A percentile compares a stretch with the other conserved stretches of the same genome.
Conservation (phyloP, 2,888 invertebrate species). For the Octonoba sinensis region DNA sequence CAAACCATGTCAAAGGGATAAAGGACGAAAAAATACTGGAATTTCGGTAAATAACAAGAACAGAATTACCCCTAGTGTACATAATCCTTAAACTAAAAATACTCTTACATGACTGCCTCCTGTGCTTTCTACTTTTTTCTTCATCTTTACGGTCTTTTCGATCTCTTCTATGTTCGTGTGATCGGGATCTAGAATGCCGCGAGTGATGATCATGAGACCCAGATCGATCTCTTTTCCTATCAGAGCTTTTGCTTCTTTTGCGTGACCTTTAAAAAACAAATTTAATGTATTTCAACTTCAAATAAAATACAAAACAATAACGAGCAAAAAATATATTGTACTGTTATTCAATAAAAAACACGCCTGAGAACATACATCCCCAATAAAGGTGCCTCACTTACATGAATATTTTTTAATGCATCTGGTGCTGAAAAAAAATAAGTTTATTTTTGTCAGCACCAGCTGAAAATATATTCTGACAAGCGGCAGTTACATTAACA, state of each 20-base stretch:
- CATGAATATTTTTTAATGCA: neutral
- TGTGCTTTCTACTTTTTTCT: slow-evolving; percentile 32
- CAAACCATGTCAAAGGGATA: too few species aligned
- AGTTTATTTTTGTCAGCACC: too few species aligned
- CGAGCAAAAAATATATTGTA: neutral
- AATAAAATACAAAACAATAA: neutral
- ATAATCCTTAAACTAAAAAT: too few species aligned
- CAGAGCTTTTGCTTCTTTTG: slow-evolving; percentile 42
- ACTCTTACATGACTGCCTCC: slow-evolving; percentile 23
- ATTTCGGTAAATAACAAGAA: too few species aligned
- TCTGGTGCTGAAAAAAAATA: neutral
- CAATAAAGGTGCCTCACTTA: slow-evolving; percentile 17
- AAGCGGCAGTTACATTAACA: too few species aligned
- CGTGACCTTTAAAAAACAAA: slow-evolving; percentile 26
- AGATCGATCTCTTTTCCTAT: slow-evolving; percentile 28
- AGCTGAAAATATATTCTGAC: slow-evolving; percentile 6
- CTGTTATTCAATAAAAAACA: slow-evolving; percentile 13
- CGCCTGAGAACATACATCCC: slow-evolving; percentile 19
- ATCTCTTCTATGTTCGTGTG: slow-evolving; percentile 35
- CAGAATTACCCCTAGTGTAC: too few species aligned
- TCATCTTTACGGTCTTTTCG: slow-evolving; percentile 24
- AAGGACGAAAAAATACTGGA: too few species aligned
- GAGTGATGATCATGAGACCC: slow-evolving; percentile 44
- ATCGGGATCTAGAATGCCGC: slow-evolving; percentile 40
- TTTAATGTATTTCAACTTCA: neutral